phyloP scores from a whole-genome alignment of 2,797 vertebrate species.

The Liparis tanakae region DNA sequence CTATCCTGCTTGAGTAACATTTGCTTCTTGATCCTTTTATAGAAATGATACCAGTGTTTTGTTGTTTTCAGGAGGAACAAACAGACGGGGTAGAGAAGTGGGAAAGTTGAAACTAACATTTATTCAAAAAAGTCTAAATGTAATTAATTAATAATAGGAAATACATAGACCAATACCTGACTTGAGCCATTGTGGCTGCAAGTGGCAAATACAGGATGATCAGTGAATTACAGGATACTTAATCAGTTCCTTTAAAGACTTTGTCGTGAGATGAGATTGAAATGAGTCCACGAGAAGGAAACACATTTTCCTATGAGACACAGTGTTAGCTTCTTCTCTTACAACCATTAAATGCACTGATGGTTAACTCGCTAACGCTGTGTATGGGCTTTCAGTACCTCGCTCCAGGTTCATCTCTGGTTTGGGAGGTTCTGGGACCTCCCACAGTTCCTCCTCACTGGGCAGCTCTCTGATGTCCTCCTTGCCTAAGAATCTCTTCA shows the following conservation, averaged over 20 bases:
- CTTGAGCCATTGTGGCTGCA: not conserved
- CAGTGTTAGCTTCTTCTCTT: not conserved
- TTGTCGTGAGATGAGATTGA: not conserved
- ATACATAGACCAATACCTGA: not conserved
- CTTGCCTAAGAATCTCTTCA: constrained; percentile 72
- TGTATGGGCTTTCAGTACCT: constrained; percentile 49
- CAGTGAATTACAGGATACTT: not conserved
- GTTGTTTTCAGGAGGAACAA: not conserved
- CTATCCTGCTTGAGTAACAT: not conserved
- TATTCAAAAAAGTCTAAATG: not conserved
- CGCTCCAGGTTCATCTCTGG: constrained; percentile 55
- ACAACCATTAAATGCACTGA: not conserved
- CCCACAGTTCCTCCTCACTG: constrained; percentile 77
- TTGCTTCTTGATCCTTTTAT: not conserved
- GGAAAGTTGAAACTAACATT: not conserved
- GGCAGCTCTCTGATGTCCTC: constrained; percentile 80
- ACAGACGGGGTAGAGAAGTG: not conserved
- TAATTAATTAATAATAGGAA: not conserved
- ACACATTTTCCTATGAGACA: not conserved
- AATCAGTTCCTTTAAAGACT: not conserved
- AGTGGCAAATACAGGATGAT: not conserved
- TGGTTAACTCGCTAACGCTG: not conserved
- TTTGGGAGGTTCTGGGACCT: constrained; percentile 76
- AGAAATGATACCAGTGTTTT: no score
- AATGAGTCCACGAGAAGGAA: not conserved